Evolutionary conservation across 1,140 invertebrate species (phyloP).

Genomic region (Bombus superbus): DNA sequence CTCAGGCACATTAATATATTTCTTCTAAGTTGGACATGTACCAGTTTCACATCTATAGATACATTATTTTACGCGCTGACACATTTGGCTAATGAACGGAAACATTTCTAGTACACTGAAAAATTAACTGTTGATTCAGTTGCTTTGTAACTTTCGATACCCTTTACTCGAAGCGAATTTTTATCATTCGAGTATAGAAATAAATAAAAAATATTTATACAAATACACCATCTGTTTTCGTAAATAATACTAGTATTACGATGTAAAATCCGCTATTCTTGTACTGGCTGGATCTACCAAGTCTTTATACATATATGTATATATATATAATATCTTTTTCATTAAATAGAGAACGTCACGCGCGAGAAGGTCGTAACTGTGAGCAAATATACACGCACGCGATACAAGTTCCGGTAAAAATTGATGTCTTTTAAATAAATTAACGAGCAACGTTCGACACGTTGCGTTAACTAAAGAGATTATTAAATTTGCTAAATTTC

Average conservation of each 20-base stretch:
- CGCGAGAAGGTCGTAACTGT: conserved; percentile 43
- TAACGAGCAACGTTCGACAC: neutral
- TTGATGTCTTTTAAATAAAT: conserved; percentile 14
- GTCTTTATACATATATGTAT: conserved; percentile 6
- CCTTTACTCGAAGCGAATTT: conserved; percentile 35
- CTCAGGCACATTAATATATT: conserved; percentile 19
- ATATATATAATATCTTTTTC: neutral
- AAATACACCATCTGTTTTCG: conserved; percentile 37
- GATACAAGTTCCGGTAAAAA: conserved; percentile 1
- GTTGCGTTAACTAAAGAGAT: neutral
- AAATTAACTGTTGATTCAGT: conserved; percentile 46
- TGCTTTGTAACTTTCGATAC: conserved; percentile 9
- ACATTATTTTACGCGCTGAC: neutral
- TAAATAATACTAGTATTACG: conserved; percentile 51
- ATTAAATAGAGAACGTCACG: conserved; percentile 30
- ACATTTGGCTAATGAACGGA: conserved; percentile 7
- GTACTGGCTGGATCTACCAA: conserved; percentile 43
- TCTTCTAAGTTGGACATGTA: neutral
- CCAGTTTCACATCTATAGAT: neutral
- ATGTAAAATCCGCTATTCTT: conserved; percentile 46
- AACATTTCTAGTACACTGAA: conserved; percentile 29
- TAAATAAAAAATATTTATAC: conserved; percentile 64
- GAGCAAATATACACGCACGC: conserved; percentile 36
- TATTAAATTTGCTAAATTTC: conserved; percentile 11
- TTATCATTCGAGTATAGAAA: conserved; percentile 54